Percentiles rank a stretch among this genome's conserved stretches.
Conservation (phyloP, 2,888 invertebrate genomes). For the Petrolisthes cinctipes region DNA sequence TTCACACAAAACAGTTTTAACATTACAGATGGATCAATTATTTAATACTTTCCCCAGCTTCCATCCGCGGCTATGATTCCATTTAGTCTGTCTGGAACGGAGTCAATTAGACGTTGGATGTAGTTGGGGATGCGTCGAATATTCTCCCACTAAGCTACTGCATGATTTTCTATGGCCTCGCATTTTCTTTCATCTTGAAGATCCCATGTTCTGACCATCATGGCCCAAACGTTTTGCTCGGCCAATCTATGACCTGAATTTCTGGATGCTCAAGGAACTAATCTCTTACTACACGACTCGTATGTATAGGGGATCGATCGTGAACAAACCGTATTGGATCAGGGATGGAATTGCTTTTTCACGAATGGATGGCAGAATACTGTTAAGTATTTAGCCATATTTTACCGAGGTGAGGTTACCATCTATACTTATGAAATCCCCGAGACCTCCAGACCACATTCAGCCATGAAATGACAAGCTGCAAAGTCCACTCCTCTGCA, state of each 20-base stretch:
- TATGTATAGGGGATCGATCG: background rate
- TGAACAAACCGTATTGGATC: background rate
- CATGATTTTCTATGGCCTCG: background rate
- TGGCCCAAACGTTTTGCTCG: conserved; percentile 3
- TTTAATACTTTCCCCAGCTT: background rate
- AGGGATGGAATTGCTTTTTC: conserved; percentile 2
- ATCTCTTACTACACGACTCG: background rate
- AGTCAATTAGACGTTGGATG: background rate
- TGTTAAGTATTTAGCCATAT: background rate
- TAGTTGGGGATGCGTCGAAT: background rate
- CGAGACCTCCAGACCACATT: too few relatives aligned
- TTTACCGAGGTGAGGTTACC: conserved; percentile 15
- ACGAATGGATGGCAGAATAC: conserved; percentile 2
- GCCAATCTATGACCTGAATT: background rate
- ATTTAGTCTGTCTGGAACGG: too few relatives aligned
- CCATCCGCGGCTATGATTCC: background rate
- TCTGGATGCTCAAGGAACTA: background rate
- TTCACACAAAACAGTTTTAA: background rate
- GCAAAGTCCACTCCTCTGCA: conserved; percentile 3
- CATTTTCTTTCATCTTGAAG: background rate
- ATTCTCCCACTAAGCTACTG: background rate
- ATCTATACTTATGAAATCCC: background rate
- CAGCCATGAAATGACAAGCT: conserved; percentile 3
- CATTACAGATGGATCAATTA: background rate
- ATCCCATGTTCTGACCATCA: conserved; percentile 21